A percentile compares a stretch with the other conserved stretches of the same genome.
Conservation (phyloP, 2,113 vertebrate genomes). For the Phaethornis superciliosus region DNA sequence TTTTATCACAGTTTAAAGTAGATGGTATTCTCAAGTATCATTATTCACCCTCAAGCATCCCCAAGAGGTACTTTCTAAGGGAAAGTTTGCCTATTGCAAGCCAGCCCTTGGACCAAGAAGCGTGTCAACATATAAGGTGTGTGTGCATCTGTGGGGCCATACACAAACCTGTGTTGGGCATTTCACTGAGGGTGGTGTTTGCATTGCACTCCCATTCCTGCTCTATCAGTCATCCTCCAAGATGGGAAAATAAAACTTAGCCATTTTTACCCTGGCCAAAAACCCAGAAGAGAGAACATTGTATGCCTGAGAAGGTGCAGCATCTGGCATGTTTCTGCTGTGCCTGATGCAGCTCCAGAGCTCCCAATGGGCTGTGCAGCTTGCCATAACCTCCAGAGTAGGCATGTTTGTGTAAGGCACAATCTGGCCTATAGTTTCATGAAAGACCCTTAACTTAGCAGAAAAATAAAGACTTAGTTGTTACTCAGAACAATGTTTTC, state of each 20-base stretch:
- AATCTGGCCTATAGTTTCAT: slow-evolving; percentile 13
- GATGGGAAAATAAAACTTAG: background rate
- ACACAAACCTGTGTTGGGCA: accelerated
- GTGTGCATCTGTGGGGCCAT: accelerated
- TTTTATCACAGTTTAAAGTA: background rate
- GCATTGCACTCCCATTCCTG: background rate
- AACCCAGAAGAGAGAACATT: background rate
- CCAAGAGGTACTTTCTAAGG: background rate
- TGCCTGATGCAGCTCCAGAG: background rate
- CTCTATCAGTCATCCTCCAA: background rate
- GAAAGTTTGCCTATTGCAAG: background rate
- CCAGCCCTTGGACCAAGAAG: background rate
- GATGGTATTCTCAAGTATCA: background rate
- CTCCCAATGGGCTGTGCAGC: background rate
- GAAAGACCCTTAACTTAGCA: background rate
- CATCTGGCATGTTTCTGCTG: background rate
- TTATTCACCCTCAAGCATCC: background rate
- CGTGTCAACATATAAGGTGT: background rate
- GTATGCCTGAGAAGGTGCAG: background rate
- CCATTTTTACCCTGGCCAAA: background rate
- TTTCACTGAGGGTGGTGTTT: background rate
- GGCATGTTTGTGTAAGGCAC: background rate
- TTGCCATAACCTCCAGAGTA: slow-evolving; percentile 11
- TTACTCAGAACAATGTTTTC: background rate
- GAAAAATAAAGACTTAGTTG: background rate